Evolutionary conservation across 53 echinoderm and acorn worm species (phyloP).

Genomic region (Crossaster papposus): DNA sequence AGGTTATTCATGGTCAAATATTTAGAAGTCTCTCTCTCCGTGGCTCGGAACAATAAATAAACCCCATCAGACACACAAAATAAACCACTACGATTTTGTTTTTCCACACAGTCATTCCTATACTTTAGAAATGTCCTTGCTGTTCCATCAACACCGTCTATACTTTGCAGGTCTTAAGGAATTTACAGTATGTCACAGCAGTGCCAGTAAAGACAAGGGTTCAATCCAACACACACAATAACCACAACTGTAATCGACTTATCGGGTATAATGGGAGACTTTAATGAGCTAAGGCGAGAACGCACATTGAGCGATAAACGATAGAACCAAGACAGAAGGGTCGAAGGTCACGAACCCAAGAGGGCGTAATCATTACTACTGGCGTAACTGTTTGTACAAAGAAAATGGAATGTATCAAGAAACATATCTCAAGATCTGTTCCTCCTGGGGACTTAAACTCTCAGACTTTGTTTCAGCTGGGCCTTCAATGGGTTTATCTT

Average conservation of each 20-base stretch:
- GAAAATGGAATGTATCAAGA: constrained; percentile 36
- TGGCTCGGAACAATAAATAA: constrained; percentile 19
- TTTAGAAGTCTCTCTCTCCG: neutral
- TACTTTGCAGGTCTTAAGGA: constrained; percentile 17
- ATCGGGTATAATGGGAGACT: too few relatives aligned
- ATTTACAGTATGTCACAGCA: constrained; percentile 17
- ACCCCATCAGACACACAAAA: constrained; percentile 26
- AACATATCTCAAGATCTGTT: constrained; percentile 35
- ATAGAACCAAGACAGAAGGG: too few relatives aligned
- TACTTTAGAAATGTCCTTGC: constrained; percentile 25
- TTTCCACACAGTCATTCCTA: constrained; percentile 3
- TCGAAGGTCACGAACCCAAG: too few relatives aligned
- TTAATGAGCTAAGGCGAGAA: too few relatives aligned
- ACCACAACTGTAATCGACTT: too few relatives aligned
- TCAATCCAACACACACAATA: too few relatives aligned
- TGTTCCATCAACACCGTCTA: neutral
- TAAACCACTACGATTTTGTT: constrained; percentile 12
- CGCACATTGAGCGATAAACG: too few relatives aligned
- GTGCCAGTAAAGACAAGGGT: too few relatives aligned
- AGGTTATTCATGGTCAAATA: constrained; percentile 26
- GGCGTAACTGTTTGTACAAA: neutral
- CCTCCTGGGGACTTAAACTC: constrained; percentile 9
- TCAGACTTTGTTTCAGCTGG: neutral
- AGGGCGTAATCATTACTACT: too few relatives aligned
- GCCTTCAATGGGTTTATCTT: neutral